Conservation (phyloP, 2,113 vertebrate genomes). For the Sapajus apella region DNA sequence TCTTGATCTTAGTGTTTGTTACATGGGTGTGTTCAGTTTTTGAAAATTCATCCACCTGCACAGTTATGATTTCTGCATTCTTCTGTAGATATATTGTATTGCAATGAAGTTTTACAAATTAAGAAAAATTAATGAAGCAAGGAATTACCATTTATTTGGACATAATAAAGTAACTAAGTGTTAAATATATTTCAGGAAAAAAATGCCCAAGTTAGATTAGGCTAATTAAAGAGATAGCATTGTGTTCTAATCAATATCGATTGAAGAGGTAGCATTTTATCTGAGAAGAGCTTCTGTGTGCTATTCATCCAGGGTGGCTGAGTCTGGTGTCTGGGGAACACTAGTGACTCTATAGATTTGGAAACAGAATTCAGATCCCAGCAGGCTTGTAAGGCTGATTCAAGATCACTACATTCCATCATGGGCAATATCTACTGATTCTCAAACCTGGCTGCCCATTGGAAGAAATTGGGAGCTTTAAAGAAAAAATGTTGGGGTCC, state of each 20-base stretch:
- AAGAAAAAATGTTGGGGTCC: neutral
- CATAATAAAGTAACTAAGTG: neutral
- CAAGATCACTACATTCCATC: fast-evolving
- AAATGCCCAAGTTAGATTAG: neutral
- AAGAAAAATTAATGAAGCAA: neutral
- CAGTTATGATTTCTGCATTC: neutral
- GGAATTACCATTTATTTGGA: neutral
- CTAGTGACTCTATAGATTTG: neutral
- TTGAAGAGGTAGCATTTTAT: neutral
- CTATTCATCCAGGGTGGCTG: neutral
- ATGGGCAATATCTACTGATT: neutral
- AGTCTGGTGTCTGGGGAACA: neutral
- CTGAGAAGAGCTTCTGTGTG: neutral
- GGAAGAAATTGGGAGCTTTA: neutral
- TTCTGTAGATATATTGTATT: neutral
- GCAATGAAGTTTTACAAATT: neutral
- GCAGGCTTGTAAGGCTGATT: neutral
- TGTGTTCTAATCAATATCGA: neutral
- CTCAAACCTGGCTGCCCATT: neutral
- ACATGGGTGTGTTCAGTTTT: neutral
- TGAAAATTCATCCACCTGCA: neutral
- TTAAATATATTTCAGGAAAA: neutral
- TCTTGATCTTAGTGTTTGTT: neutral
- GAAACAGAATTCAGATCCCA: neutral
- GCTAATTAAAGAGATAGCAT: neutral